Percentiles rank a stretch among this genome's conserved stretches.
These are phyloP conservation scores for Macrotis lagotis DNA, from an alignment of 2,113 vertebrate species.

Conservation along the genomic window DNA sequence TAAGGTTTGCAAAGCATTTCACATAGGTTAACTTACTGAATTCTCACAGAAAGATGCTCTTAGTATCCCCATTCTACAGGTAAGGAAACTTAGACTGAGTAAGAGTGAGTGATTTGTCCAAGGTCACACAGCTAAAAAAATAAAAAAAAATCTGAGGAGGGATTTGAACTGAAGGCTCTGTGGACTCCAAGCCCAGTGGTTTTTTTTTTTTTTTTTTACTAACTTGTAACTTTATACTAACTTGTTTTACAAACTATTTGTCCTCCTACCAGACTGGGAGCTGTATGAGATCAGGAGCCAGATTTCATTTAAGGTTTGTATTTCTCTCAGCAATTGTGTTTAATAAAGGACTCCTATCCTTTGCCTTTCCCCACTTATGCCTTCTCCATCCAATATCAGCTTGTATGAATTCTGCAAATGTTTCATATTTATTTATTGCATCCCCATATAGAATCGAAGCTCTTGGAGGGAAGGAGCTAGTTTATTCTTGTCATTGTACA, in stretches of 20 bases:
- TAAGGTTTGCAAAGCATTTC: background rate
- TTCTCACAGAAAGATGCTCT: background rate
- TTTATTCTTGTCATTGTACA: background rate
- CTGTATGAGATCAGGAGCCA: background rate
- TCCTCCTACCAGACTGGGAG: background rate
- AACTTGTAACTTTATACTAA: background rate
- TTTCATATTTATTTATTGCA: background rate
- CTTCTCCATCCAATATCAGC: background rate
- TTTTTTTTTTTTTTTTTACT: too few relatives aligned
- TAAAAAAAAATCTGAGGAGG: background rate
- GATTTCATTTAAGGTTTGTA: background rate
- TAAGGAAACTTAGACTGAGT: too few relatives aligned
- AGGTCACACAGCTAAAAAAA: background rate
- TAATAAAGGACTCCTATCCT: background rate
- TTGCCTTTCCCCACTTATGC: background rate
- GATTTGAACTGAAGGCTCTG: background rate
- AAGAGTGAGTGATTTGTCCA: background rate
- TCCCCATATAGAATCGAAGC: background rate
- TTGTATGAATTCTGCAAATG: background rate
- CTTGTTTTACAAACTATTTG: background rate
- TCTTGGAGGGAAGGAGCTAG: background rate
- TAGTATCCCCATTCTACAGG: background rate
- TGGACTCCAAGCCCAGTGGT: too few relatives aligned
- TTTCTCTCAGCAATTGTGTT: background rate
- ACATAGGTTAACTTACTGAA: background rate